phyloP scores from a whole-genome alignment of 2,113 vertebrate genomes.

The Microtus pennsylvanicus region DNA sequence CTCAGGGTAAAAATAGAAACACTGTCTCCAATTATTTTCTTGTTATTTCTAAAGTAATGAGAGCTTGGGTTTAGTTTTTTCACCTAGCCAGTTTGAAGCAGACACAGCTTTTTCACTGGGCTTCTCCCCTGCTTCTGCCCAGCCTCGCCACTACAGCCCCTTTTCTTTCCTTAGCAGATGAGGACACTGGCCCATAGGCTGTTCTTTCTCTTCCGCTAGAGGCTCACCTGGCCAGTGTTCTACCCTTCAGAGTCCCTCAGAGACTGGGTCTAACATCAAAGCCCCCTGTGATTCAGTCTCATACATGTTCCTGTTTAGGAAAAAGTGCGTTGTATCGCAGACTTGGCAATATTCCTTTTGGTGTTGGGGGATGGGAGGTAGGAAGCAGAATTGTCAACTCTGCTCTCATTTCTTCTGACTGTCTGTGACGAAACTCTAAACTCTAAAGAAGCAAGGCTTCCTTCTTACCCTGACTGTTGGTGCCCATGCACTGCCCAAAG shows the following conservation, averaged over 20 bases:
- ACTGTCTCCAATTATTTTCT: neutral
- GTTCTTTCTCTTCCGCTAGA: neutral
- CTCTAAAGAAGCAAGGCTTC: neutral
- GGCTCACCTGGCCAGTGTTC: neutral
- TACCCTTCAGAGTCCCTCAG: neutral
- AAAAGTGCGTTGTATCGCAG: neutral
- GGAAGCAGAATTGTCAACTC: fast-evolving
- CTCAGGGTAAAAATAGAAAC: neutral
- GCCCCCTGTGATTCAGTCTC: neutral
- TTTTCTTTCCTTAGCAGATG: neutral
- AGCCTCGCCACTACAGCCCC: too few species aligned
- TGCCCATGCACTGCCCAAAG: neutral
- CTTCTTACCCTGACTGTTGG: too few species aligned
- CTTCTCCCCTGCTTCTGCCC: neutral
- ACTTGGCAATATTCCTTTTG: neutral
- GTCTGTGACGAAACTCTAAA: fast-evolving
- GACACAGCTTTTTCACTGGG: fast-evolving
- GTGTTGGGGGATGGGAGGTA: neutral
- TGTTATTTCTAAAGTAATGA: neutral
- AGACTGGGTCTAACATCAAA: neutral
- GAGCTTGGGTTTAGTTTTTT: neutral
- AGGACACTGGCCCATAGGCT: neutral
- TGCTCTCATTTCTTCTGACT: fast-evolving
- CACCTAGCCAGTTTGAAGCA: neutral
- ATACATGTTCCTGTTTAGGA: neutral